Conservation (phyloP, 2,888 invertebrate species). For the Sclerodermus sp. region DNA sequence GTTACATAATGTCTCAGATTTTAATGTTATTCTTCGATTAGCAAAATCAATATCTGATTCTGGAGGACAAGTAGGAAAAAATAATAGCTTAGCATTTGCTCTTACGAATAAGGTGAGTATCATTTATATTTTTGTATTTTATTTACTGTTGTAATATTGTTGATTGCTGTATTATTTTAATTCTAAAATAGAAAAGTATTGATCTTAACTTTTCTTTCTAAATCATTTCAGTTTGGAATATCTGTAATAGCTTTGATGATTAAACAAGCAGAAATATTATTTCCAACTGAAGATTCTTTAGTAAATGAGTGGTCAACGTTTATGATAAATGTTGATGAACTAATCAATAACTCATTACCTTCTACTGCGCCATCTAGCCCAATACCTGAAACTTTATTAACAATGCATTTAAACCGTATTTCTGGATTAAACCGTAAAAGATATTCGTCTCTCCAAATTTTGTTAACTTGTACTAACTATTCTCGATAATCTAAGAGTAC, state of each 20-base stretch:
- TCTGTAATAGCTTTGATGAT: constrained; percentile 62
- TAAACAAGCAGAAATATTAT: constrained; percentile 59
- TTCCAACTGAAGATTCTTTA: constrained; percentile 42
- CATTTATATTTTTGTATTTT: constrained; percentile 10
- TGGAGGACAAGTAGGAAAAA: constrained; percentile 42
- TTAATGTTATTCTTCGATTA: constrained; percentile 36
- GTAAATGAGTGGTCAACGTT: constrained; percentile 48
- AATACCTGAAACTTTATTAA: constrained; percentile 42
- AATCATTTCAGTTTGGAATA: constrained; percentile 61
- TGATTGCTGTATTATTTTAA: background rate
- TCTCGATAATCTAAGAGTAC: constrained; percentile 46
- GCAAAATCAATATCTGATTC: constrained; percentile 46
- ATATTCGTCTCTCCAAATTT: constrained; percentile 43
- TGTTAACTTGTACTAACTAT: constrained; percentile 49
- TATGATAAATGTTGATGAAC: constrained; percentile 39
- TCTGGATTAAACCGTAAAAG: constrained; percentile 40
- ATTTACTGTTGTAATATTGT: background rate
- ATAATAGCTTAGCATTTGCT: constrained; percentile 56
- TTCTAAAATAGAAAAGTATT: background rate
- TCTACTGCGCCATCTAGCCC: constrained; percentile 46
- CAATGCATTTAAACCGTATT: constrained; percentile 46
- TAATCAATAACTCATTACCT: constrained; percentile 39
- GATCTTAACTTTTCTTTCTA: background rate
- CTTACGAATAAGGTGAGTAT: constrained; percentile 60
- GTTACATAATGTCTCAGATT: constrained; percentile 42